Evolutionary conservation across 2,797 vertebrate genomes (phyloP), one percentile per base, ranked within the genome.

Genomic region (Gymnoscopelus microlampas): DNA sequence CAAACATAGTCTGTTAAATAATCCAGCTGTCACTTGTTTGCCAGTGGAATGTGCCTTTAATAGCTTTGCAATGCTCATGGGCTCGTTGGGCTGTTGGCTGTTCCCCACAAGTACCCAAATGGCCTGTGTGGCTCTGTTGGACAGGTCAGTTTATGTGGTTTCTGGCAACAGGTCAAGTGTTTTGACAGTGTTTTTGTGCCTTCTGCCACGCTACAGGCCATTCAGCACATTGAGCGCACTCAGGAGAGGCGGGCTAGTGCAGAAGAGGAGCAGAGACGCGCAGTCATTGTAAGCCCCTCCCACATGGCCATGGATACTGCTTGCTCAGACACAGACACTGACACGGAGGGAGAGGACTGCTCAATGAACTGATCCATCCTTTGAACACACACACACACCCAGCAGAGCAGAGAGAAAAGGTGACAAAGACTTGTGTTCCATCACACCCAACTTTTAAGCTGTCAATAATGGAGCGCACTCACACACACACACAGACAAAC

Each of bases 171-270:
- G 9, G 39, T 44, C 8, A 3, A 44, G 15, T 9, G 15, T 19
- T 56, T 23, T n/a, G 51, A 32, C 14, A 19, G 9, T 12, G 15
- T 2, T 53, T 9, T 53, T 7, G 11, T 13, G 0, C 53, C 0
- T 50, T 29, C 11, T 5, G 5, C 59, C 69, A 3, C 10, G 62
- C 13, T 29, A 1, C 83, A 99, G 98, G 97, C 97, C 0, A 99
- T 99, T 91, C 97, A 99, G 91, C 98, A 99, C 92, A 99, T 99
- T 1, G 97, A 99, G 81, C 97, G 98, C 77, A 95, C 96, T 1
- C 97, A 96, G 87, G 96, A 97, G 82, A 95, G 95, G 62, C 83
- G 88, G 85, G 94, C 93, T 79, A 93, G 96, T 72, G 93, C 94
- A 3, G 96, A 97, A 72, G 94, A 95, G 76, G 97, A 98, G 83